Evolutionary conservation across 2,797 vertebrate species (phyloP).

Genomic region (Microcaecilia unicolor): DNA sequence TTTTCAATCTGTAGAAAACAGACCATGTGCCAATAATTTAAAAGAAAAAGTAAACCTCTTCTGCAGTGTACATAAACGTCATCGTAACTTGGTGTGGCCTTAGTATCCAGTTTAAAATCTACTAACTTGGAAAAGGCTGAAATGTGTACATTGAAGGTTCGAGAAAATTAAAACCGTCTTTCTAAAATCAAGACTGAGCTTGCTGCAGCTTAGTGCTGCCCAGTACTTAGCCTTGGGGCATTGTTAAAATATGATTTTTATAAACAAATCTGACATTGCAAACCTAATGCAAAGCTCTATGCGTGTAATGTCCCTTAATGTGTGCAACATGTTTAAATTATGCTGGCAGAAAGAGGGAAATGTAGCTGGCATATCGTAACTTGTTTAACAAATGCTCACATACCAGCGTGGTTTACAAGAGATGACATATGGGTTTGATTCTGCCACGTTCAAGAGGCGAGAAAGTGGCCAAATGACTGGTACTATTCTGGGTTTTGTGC

Average conservation of each 20-base stretch:
- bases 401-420: slow-evolving; percentile 22
- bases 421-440: too few relatives aligned
- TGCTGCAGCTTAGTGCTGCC: slow-evolving; percentile 23
- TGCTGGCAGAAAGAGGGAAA: slow-evolving; percentile 33
- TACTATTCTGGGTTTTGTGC: too few relatives aligned
- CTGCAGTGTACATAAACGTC: slow-evolving; percentile 44
- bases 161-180: slow-evolving; percentile 37
- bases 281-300: slow-evolving; percentile 49
- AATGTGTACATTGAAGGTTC: slow-evolving; percentile 19
- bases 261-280: slow-evolving; percentile 56
- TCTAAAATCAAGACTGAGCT: slow-evolving; percentile 36
- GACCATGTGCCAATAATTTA: slow-evolving; percentile 20
- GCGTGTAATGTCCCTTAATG: slow-evolving; percentile 36
- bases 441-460: too few relatives aligned
- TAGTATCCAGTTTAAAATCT: slow-evolving; percentile 29
- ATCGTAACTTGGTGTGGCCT: slow-evolving; percentile 30
- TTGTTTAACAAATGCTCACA: slow-evolving; percentile 23
- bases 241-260: slow-evolving; percentile 52
- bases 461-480: too few relatives aligned
- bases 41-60: slow-evolving; percentile 29
- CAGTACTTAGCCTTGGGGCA: slow-evolving; percentile 41
- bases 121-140: slow-evolving; percentile 20
- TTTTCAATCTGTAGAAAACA: slow-evolving; percentile 1
- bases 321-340: slow-evolving; percentile 48
- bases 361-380: slow-evolving; percentile 37